Conservation (phyloP, 2,888 invertebrate species). For the Liodrosophila aerea region DNA sequence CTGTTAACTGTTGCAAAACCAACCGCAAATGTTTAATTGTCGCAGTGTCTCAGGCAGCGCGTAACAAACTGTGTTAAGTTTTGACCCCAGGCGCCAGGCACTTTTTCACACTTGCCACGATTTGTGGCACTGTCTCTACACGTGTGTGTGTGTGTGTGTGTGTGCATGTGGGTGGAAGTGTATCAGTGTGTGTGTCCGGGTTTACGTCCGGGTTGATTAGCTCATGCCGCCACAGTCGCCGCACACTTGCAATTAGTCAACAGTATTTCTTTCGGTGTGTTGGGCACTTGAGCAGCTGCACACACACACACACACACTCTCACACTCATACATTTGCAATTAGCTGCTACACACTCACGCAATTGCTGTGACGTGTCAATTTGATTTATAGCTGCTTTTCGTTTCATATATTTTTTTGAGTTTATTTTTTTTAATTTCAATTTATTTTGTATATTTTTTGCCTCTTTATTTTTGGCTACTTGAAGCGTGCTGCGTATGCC, state of each 20-base stretch:
- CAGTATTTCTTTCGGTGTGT: slow-evolving; percentile 4
- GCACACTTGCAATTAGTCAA: slow-evolving; percentile 45
- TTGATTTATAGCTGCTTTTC: slow-evolving; percentile 34
- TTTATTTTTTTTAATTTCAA: no score
- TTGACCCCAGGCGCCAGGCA: slow-evolving; percentile 63
- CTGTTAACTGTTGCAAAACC: slow-evolving; percentile 18
- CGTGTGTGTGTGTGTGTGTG: slow-evolving; percentile 6
- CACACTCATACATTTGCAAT: slow-evolving; percentile 6
- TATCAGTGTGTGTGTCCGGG: slow-evolving; percentile 9
- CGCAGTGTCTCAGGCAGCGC: slow-evolving; percentile 19
- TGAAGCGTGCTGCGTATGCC: not conserved
- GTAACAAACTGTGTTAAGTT: slow-evolving; percentile 79
- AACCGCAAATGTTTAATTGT: slow-evolving; percentile 70
- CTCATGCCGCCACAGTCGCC: slow-evolving; percentile 20
- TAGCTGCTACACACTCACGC: no score
- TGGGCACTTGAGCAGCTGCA: slow-evolving; percentile 16
- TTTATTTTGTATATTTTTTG: slow-evolving; percentile 5
- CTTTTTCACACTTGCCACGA: slow-evolving; percentile 30
- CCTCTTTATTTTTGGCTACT: not conserved
- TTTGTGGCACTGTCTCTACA: slow-evolving; percentile 5
- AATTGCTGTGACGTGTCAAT: slow-evolving; percentile 35
- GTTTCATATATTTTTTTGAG: slow-evolving; percentile 1
- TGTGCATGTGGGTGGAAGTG: slow-evolving; percentile 66
- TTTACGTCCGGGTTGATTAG: slow-evolving; percentile 67
- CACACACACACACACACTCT: not conserved